Evolutionary conservation across 1,140 invertebrate genomes (phyloP).

Genomic region (Brachionus rubens): DNA sequence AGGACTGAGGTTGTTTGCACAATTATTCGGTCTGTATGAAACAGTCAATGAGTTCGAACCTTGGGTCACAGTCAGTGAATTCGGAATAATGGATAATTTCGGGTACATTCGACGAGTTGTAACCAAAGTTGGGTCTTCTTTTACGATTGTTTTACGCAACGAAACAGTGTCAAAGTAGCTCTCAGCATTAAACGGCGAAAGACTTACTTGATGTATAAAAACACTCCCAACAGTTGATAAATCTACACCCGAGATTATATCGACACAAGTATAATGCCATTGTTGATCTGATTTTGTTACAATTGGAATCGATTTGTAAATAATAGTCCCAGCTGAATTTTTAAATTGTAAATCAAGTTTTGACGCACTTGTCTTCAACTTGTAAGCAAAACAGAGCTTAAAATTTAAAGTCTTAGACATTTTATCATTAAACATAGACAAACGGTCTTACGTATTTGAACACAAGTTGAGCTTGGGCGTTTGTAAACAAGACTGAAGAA

Average conservation of each 20-base stretch:
- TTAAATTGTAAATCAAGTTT: conserved; percentile 19
- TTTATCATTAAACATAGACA: too few relatives aligned
- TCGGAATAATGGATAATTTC: not conserved
- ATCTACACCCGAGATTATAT: not conserved
- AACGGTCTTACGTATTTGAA: conserved; percentile 37
- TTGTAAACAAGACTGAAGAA: not conserved
- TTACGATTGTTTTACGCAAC: conserved; percentile 9
- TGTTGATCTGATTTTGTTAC: not conserved
- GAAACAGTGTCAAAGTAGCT: conserved; percentile 12
- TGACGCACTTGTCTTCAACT: not conserved
- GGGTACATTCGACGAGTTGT: conserved; percentile 35
- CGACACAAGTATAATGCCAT: conserved; percentile 40
- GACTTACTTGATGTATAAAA: too few relatives aligned
- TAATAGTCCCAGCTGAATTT: not conserved
- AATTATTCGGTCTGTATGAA: conserved; percentile 39
- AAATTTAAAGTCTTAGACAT: conserved; percentile 25
- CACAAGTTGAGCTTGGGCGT: not conserved
- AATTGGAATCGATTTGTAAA: not conserved
- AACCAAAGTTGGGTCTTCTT: not conserved
- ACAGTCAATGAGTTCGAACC: not conserved
- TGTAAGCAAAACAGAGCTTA: conserved; percentile 41
- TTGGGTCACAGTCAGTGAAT: too few relatives aligned
- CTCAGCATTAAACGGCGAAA: not conserved
- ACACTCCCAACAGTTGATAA: not conserved
- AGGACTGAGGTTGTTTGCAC: not conserved